Base-by-base conservation (phyloP, 2,113 vertebrate species). In the Sclerurus mexicanus region DNA sequence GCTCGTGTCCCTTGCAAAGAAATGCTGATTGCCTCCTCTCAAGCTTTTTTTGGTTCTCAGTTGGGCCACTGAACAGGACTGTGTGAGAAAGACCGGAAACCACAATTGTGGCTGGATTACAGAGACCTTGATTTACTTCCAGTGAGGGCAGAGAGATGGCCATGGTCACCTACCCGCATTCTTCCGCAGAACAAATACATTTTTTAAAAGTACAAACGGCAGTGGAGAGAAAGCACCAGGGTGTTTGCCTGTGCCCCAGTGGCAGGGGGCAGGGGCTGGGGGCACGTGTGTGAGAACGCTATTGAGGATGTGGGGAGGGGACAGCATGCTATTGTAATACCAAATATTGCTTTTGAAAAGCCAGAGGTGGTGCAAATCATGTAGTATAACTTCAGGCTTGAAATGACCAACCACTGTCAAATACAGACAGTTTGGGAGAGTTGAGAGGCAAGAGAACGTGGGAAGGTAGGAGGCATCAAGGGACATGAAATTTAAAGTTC, bases 221-320 rank as follows among this genome's bases (percentile, higher is more conserved):
- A 53, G 10, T 12, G 15, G 49, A 71, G 58, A 53, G 53, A 71
- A 63, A 62, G 31, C 35, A 47, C 14, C 19, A 22, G n/a, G 30
- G 4, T 1, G 0, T 85, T 59, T 77, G 28, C 14, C 58, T 47
- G 4, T 5, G 7, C 9, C 0, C 0, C 55, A 66, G 46, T 2
- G 1, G 13, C 2, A 2, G 22, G 10, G 21, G 40, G 31, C 27
- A 59, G 27, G 47, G 30, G 22, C 49, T 66, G 44, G 12, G 3
- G 47, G 17, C 46, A 33, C 28, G 17, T 24, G 25, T 44, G 60
- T 46, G 50, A 37, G 67, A 76, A 53, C 1, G 7, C 24, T 58
- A 4, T 15, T 64, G 37, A 39, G 62, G 47, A 49, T 4, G 2
- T 31, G 31, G 60, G 49, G 56, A 80, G 40, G 12, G 35, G 4